Evolutionary conservation across 2,797 vertebrate genomes (phyloP).

Genomic region (Petrocephalus sullivani): DNA sequence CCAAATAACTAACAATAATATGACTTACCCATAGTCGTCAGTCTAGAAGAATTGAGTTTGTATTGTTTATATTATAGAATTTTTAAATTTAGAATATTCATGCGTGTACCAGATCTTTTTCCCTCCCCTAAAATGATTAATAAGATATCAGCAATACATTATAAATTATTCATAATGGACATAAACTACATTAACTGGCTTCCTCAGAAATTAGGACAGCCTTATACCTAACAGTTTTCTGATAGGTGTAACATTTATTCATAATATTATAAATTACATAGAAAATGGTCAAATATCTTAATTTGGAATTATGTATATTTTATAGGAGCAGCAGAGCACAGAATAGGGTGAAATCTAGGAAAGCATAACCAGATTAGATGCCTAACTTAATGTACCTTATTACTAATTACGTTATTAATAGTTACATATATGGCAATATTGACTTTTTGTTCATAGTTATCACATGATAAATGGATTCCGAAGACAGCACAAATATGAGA

Average conservation of each 20-base stretch:
- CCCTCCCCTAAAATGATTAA: background rate
- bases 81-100: background rate
- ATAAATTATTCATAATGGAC: slow-evolving; percentile 1
- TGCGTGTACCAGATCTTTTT: background rate
- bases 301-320: background rate
- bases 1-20: background rate
- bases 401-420: background rate
- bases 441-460: background rate
- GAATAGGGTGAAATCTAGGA: background rate
- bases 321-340: background rate
- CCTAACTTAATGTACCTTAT: background rate
- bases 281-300: background rate
- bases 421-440: background rate
- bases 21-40: background rate
- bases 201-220: background rate
- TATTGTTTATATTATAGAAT: background rate
- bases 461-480: background rate
- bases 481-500: background rate
- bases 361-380: background rate
- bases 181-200: slow-evolving; percentile 6
- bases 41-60: background rate
- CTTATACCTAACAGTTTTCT: background rate
- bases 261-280: background rate
- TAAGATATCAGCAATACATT: background rate
- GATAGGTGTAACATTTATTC: background rate